Conservation (phyloP, 2,888 invertebrate genomes). For the Athrips mouffetella region DNA sequence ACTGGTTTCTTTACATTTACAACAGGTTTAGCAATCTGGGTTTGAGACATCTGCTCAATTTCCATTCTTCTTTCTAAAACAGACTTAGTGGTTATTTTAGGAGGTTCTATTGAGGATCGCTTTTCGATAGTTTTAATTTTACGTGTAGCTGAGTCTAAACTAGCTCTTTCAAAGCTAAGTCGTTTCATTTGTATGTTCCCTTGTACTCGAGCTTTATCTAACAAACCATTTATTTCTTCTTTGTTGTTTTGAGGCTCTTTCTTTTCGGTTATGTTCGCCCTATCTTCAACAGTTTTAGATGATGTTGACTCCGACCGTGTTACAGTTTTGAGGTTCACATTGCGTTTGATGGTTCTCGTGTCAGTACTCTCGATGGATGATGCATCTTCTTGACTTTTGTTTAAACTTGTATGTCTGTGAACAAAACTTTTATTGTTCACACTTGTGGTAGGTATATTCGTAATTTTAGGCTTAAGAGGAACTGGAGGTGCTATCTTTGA, state of each 20-base stretch:
- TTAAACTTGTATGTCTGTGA: constrained; percentile 26
- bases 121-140: constrained; percentile 52
- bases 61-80: constrained; percentile 70
- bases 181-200: constrained; percentile 67
- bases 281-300: constrained; percentile 27
- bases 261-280: constrained; percentile 24
- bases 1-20: constrained; percentile 46
- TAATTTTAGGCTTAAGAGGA: constrained; percentile 79
- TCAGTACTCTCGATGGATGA: constrained; percentile 52
- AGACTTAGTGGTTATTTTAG: constrained; percentile 60
- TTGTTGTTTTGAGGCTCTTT: constrained; percentile 21
- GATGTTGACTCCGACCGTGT: constrained; percentile 48
- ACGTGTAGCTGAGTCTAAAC: constrained; percentile 66
- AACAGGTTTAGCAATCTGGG: constrained; percentile 39
- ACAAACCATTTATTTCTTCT: constrained; percentile 29
- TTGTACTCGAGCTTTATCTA: constrained; percentile 39
- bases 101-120: constrained; percentile 46
- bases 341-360: constrained; percentile 51
- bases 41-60: constrained; percentile 62
- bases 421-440: constrained; percentile 33
- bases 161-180: constrained; percentile 68
- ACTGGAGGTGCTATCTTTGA: constrained; percentile 81
- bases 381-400: constrained; percentile 43
- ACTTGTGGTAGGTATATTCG: constrained; percentile 41
- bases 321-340: constrained; percentile 43